A percentile compares a stretch with the other conserved stretches of the same genome.
Evolutionary conservation across 2,797 vertebrate genomes (phyloP).

Genomic region (Spinibarbus caldwelli): DNA sequence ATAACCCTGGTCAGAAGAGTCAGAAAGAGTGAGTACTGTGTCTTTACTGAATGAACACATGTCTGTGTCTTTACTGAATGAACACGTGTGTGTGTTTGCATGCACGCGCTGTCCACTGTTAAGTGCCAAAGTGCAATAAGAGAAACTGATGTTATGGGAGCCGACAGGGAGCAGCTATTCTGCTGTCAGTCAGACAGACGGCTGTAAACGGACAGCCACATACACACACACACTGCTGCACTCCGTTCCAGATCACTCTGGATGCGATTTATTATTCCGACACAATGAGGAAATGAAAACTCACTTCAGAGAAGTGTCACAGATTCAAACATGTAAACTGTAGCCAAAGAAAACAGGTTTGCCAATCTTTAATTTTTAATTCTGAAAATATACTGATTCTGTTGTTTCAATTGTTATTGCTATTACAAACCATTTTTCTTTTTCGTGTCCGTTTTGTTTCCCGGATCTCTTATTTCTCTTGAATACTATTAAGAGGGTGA

Average conservation of each 20-base stretch:
- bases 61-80: neutral
- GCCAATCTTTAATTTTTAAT: neutral
- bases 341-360: conserved; percentile 40
- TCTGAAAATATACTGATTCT: neutral
- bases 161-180: conserved; percentile 64
- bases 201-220: conserved; percentile 49
- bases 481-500: neutral
- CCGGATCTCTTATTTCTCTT: neutral
- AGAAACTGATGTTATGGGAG: conserved; percentile 53
- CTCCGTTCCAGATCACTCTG: conserved; percentile 20
- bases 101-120: conserved; percentile 28
- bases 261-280: conserved; percentile 30
- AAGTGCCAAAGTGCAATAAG: conserved; percentile 39
- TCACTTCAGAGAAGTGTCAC: conserved; percentile 28
- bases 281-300: conserved; percentile 29
- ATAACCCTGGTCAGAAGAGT: neutral
- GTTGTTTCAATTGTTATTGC: neutral
- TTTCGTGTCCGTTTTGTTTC: neutral
- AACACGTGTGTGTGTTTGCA: neutral
- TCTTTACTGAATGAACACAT: neutral
- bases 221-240: conserved; percentile 18
- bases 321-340: conserved; percentile 27
- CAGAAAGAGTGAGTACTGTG: neutral
- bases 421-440: neutral
- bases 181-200: conserved; percentile 53